Base-by-base conservation (phyloP, 2,888 invertebrate genomes). In the Scelioninae gen. 2 region DNA sequence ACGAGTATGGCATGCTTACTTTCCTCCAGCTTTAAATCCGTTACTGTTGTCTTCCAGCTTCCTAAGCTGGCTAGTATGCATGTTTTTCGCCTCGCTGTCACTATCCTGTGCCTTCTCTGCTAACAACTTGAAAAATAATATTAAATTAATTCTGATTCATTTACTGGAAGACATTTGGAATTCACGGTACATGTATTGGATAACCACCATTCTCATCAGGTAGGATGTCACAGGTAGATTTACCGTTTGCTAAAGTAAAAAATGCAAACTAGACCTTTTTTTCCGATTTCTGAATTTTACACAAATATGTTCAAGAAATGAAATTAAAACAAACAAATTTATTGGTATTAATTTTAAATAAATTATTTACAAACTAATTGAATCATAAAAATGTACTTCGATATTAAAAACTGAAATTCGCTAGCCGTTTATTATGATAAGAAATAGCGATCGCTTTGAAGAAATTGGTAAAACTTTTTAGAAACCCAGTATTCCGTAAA, bases 11-110 rank as follows among this genome's bases (percentile, higher is more conserved):
- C 77, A 80, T 2, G 78, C 79, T 2, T 84, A 83, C 58, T 82
- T 83, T 61, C 82, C 83, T 4, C 76, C 78, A 6, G 78, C 79
- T 2, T 25, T 79, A 11, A 73, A 79, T 37, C 79, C 81, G 0
- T 81, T 82, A 0, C 46, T 81, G 2, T 65, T 84, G 33, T 84
- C 84, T 1, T 81, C 83, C 1, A 78, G 77, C 74, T 81, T 85
- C 19, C 79, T 85, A 43, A 84, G 84, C 58, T 85, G 84, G 84
- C 76, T 82, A 18, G 74, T 82, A 31, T 82, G 84, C 9, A 84
- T 85, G 82, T 52, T 73, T 3, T 50, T 82, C 25, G 79, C 81
- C 1, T 53, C 72, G 16, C 69, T 46, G 1, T 70, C 71, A 1
- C 68, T 84, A 2, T 73, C 74, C 10, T 81, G 79, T 31, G 78